These are phyloP conservation scores for Hirtodrosophila confusa DNA, from an alignment of 2,888 invertebrate species.

Conservation along the genomic window DNA sequence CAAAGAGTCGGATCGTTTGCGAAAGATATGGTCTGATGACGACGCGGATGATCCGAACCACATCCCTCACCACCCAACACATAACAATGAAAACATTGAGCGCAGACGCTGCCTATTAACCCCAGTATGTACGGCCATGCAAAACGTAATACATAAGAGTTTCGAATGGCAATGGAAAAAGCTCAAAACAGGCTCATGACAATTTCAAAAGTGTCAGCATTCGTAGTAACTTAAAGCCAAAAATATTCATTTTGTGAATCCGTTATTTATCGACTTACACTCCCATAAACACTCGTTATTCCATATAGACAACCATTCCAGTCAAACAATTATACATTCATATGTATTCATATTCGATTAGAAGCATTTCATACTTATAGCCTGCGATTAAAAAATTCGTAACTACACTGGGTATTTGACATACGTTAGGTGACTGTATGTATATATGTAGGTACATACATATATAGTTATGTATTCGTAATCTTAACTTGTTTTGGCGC, in stretches of 20 bases:
- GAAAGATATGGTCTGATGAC: not conserved
- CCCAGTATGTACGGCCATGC: slow-evolving; percentile 48
- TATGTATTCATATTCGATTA: slow-evolving; percentile 11
- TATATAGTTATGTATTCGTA: slow-evolving; percentile 6
- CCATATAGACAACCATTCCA: slow-evolving; percentile 63
- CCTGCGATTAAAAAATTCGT: slow-evolving; percentile 8
- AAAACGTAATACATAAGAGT: slow-evolving; percentile 55
- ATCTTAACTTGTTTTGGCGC: not conserved
- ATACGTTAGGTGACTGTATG: slow-evolving; percentile 37
- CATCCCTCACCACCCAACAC: not conserved
- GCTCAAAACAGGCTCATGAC: slow-evolving; percentile 56
- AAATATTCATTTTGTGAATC: slow-evolving; percentile 41
- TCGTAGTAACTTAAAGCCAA: slow-evolving; percentile 33
- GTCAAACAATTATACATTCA: slow-evolving; percentile 28
- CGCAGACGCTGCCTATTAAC: slow-evolving; percentile 36
- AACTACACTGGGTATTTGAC: slow-evolving; percentile 28
- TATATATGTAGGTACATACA: slow-evolving; percentile 4
- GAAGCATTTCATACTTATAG: slow-evolving; percentile 19
- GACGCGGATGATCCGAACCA: not conserved
- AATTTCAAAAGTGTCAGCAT: slow-evolving; percentile 16
- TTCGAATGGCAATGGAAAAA: slow-evolving; percentile 60
- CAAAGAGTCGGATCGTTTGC: not conserved
- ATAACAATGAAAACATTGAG: slow-evolving; percentile 8
- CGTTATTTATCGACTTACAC: slow-evolving; percentile 19
- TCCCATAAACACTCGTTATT: slow-evolving; percentile 37